A percentile compares a stretch with the other conserved stretches of the same genome.
phyloP scores from a whole-genome alignment of 1,140 invertebrate species.

The Tetranychus urticae region DNA sequence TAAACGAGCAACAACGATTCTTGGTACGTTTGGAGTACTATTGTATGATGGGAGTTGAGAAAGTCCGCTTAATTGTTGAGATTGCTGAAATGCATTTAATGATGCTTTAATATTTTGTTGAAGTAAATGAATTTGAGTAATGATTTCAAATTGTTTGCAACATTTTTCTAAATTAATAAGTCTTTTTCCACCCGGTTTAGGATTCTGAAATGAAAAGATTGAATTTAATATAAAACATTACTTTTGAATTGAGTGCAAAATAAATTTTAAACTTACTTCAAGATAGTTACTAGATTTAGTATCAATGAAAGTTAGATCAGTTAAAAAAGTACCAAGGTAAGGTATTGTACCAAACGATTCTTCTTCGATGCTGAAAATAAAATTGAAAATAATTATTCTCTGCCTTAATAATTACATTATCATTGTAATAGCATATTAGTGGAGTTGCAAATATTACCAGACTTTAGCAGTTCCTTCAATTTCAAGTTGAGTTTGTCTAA shows the following conservation, averaged over 20 bases:
- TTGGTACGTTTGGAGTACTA: constrained; percentile 4
- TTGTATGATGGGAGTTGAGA: background rate
- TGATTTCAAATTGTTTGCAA: constrained; percentile 91
- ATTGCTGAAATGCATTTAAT: constrained; percentile 5
- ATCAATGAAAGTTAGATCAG: constrained; percentile 96
- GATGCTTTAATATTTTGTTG: constrained; percentile 31
- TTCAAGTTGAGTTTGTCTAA: constrained; percentile 10
- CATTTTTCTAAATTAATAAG: constrained; percentile 97
- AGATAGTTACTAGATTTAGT: constrained; percentile 35
- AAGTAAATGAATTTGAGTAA: constrained; percentile 81
- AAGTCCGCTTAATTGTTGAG: constrained; percentile 1
- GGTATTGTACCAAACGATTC: constrained; percentile 60
- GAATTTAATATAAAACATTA: background rate
- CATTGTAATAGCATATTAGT: too few species aligned
- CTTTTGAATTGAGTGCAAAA: background rate
- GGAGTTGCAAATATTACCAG: background rate
- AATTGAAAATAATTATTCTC: too few species aligned
- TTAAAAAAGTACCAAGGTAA: constrained; percentile 94
- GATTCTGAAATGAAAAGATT: constrained; percentile 16
- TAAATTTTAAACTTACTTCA: background rate
- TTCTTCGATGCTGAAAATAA: constrained; percentile 1
- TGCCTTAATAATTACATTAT: too few species aligned
- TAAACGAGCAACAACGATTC: constrained; percentile 1
- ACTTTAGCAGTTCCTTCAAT: constrained; percentile 13
- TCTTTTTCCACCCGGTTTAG: constrained; percentile 22